Evolutionary conservation across 2,113 vertebrate genomes (phyloP).

Genomic region (Erythrolamprus reginae): DNA sequence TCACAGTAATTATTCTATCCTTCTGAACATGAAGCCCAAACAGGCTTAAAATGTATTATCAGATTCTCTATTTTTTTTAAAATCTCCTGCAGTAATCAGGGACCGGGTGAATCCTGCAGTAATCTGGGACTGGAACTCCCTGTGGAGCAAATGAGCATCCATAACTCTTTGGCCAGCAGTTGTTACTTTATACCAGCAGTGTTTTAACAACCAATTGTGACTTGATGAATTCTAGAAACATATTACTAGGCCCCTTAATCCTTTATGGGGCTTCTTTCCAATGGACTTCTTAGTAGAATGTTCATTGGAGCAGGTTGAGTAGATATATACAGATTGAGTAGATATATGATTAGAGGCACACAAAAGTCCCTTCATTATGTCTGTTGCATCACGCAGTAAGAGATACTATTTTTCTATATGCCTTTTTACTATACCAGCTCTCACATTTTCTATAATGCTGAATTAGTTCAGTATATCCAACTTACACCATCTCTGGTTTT

Average conservation of each 20-base stretch:
- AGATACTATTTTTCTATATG: not conserved
- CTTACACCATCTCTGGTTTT: not conserved
- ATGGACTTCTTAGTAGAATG: too few relatives aligned
- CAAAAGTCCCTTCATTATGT: not conserved
- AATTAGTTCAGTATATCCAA: not conserved
- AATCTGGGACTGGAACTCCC: not conserved
- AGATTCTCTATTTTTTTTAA: not conserved
- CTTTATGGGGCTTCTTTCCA: not conserved
- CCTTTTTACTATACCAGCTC: not conserved
- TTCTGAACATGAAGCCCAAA: not conserved
- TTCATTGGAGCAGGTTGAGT: too few relatives aligned
- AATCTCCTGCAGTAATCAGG: too few relatives aligned
- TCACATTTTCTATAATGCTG: not conserved
- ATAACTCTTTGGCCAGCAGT: not conserved
- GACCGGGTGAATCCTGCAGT: not conserved
- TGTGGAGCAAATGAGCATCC: not conserved
- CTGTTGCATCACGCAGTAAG: not conserved
- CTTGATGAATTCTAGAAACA: not conserved
- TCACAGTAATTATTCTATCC: not conserved
- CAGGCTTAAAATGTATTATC: not conserved
- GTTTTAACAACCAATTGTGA: not conserved
- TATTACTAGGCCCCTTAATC: not conserved
- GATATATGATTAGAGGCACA: not conserved
- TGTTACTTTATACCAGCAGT: not conserved
- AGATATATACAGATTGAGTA: not conserved